Evolutionary conservation across 2,797 vertebrate genomes (phyloP).

Genomic region (Neosilurus mollespiculum): DNA sequence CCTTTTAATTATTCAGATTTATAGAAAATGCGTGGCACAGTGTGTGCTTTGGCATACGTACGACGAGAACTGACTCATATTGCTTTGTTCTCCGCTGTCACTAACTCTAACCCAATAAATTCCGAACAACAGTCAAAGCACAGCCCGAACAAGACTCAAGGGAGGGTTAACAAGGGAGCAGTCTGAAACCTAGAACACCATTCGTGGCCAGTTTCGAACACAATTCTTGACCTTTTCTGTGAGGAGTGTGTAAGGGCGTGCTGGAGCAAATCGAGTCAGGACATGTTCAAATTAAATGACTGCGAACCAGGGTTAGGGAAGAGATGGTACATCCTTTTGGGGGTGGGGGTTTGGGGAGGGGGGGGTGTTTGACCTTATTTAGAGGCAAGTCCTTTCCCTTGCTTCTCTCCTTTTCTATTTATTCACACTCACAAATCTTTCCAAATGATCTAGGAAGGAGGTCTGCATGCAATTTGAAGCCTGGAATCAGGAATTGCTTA

Average conservation of each 20-base stretch:
- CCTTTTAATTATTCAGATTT: neutral
- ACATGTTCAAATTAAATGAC: slow-evolving; percentile 20
- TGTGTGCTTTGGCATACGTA: neutral
- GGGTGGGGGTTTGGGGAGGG: too few relatives aligned
- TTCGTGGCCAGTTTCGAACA: slow-evolving; percentile 31
- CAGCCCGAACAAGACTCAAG: slow-evolving; percentile 2
- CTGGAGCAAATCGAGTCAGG: slow-evolving; percentile 20
- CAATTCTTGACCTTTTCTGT: slow-evolving; percentile 38
- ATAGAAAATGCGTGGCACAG: neutral
- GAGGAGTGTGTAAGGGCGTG: neutral
- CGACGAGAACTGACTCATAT: neutral
- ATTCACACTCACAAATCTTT: slow-evolving; percentile 28
- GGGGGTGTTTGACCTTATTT: slow-evolving; percentile 37
- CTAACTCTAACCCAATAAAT: slow-evolving; percentile 13
- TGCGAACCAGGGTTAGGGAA: slow-evolving; percentile 33
- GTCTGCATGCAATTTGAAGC: slow-evolving; percentile 54
- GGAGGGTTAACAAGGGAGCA: slow-evolving; percentile 8
- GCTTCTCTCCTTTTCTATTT: slow-evolving; percentile 19
- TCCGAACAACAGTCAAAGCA: slow-evolving; percentile 5
- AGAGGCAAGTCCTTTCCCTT: slow-evolving; percentile 22
- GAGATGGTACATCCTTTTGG: slow-evolving; percentile 26
- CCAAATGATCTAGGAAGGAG: slow-evolving; percentile 50
- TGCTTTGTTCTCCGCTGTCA: slow-evolving; percentile 18
- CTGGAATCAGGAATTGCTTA: slow-evolving; percentile 43
- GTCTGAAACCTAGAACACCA: slow-evolving; percentile 37